A percentile compares a stretch with the other conserved stretches of the same genome.
Evolutionary conservation across 2,888 invertebrate genomes (phyloP).

Genomic region (Pachydiplax longipennis): DNA sequence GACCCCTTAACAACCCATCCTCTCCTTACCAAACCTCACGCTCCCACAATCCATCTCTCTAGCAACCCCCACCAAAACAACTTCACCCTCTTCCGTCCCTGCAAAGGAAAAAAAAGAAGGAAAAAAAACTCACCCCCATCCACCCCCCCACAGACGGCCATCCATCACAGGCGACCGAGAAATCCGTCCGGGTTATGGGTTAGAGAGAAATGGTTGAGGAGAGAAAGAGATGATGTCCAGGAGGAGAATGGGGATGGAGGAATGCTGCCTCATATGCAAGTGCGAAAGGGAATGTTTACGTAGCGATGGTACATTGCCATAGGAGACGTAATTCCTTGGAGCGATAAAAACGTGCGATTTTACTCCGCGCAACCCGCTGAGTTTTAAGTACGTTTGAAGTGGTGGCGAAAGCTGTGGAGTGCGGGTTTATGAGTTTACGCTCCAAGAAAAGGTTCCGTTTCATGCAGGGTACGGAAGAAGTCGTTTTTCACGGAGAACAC

Average conservation of each 20-base stretch:
- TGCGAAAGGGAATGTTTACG: neutral
- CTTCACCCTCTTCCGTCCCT: neutral
- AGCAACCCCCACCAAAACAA: slow-evolving; percentile 2
- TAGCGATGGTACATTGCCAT: neutral
- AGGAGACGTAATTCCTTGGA: neutral
- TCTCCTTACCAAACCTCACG: neutral
- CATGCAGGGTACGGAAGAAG: too few species aligned
- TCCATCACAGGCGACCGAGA: slow-evolving; percentile 35
- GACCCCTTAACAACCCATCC: neutral
- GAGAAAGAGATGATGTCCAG: neutral
- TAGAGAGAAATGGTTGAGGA: neutral
- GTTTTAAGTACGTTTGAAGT: neutral
- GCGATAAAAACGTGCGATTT: too few species aligned
- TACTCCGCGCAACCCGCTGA: neutral
- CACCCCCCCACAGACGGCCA: slow-evolving; percentile 2
- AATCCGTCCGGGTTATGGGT: slow-evolving; percentile 12
- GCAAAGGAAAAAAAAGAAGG: neutral
- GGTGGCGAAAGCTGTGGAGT: neutral
- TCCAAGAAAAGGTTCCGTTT: too few species aligned
- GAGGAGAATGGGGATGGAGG: neutral
- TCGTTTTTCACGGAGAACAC: too few species aligned
- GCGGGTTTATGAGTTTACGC: neutral
- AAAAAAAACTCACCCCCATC: neutral
- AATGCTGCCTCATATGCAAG: too few species aligned
- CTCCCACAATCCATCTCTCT: slow-evolving; percentile 20